These are phyloP conservation scores for Habrosyne pyritoides DNA, from an alignment of 2,888 invertebrate species.

Conservation along the genomic window DNA sequence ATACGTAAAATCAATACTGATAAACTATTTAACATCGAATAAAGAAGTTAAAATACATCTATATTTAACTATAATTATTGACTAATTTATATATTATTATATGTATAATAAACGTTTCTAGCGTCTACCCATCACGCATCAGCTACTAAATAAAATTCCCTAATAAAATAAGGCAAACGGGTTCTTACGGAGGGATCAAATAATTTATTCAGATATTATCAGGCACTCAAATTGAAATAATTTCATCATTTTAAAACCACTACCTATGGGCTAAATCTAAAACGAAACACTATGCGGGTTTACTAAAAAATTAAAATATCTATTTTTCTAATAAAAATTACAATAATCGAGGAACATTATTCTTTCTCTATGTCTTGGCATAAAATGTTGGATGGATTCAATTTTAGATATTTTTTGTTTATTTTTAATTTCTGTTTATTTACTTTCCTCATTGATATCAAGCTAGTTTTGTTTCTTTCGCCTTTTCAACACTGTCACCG, in stretches of 20 bases:
- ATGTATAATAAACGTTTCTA: slow-evolving; percentile 52
- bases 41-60: slow-evolving; percentile 58
- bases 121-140: slow-evolving; percentile 55
- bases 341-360: slow-evolving; percentile 25
- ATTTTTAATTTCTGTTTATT: slow-evolving; percentile 23
- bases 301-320: slow-evolving; percentile 15
- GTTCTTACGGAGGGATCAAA: slow-evolving; percentile 76
- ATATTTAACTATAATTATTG: slow-evolving; percentile 53
- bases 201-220: slow-evolving; percentile 59
- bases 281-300: slow-evolving; percentile 26
- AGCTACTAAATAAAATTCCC: slow-evolving; percentile 59
- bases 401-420: slow-evolving; percentile 35
- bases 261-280: slow-evolving; percentile 38
- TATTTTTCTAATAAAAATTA: slow-evolving; percentile 12
- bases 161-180: slow-evolving; percentile 81
- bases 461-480: neutral
- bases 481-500: neutral
- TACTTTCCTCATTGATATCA: slow-evolving; percentile 8
- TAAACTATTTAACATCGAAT: slow-evolving; percentile 55
- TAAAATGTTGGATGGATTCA: slow-evolving; percentile 55
- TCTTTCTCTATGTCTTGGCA: slow-evolving; percentile 35
- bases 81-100: slow-evolving; percentile 41
- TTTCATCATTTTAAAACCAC: slow-evolving; percentile 39
- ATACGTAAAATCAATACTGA: slow-evolving; percentile 44
- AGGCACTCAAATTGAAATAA: slow-evolving; percentile 79